These are phyloP conservation scores for Notothenia coriiceps DNA, from an alignment of 2,113 vertebrate species.

Conservation along the genomic window DNA sequence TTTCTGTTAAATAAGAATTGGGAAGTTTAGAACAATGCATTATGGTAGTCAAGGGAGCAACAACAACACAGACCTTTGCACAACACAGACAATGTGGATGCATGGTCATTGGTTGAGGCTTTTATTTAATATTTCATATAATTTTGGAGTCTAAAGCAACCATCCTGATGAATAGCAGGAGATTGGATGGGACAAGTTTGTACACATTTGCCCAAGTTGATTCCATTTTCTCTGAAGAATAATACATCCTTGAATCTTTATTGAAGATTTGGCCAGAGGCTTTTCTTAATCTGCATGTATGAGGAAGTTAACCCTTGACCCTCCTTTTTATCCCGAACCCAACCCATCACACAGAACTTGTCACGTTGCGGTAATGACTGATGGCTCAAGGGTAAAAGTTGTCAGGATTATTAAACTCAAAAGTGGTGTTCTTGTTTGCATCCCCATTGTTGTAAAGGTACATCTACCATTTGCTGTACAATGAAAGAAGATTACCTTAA, in stretches of 20 bases:
- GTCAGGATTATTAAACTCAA: slow-evolving; percentile 17
- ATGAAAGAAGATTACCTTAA: slow-evolving; percentile 88
- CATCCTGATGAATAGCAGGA: slow-evolving; percentile 3
- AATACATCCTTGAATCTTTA: slow-evolving; percentile 42
- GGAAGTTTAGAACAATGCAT: slow-evolving; percentile 3
- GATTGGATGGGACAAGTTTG: slow-evolving; percentile 36
- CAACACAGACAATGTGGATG: slow-evolving; percentile 2
- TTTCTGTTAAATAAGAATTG: slow-evolving; percentile 86
- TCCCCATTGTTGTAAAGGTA: neutral
- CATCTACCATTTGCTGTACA: neutral
- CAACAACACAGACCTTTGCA: neutral
- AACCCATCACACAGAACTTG: neutral
- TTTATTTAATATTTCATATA: slow-evolving; percentile 17
- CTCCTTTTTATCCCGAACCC: neutral
- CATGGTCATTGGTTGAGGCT: neutral
- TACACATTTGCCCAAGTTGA: slow-evolving; percentile 42
- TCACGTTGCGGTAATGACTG: slow-evolving; percentile 12
- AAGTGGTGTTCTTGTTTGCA: slow-evolving; percentile 13
- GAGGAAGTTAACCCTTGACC: slow-evolving; percentile 16
- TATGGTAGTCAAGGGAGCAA: neutral
- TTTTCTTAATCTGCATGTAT: slow-evolving; percentile 15
- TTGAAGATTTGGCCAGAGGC: slow-evolving; percentile 5
- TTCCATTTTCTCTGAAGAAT: slow-evolving; percentile 45
- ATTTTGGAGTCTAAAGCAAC: slow-evolving; percentile 3
- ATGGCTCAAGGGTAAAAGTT: slow-evolving; percentile 15